phyloP scores from a whole-genome alignment of 2,888 invertebrate genomes.

The Sminthurides aquaticus region DNA sequence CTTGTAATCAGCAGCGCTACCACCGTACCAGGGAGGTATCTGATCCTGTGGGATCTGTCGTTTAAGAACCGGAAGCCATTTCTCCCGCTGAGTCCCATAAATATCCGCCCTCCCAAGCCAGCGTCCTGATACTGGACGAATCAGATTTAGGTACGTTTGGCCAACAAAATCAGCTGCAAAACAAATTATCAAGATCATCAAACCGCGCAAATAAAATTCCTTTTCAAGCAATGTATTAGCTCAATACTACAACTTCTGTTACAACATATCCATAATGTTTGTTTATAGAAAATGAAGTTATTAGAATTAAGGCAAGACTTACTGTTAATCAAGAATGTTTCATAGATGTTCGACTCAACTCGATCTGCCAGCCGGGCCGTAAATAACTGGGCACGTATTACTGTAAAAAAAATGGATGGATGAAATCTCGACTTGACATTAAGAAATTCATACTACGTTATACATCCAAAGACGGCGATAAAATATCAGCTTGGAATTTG shows the following conservation, averaged over 20 bases:
- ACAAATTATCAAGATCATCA: background rate
- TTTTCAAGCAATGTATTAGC: too few species aligned
- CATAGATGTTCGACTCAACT: background rate
- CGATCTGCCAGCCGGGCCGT: background rate
- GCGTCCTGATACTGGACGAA: background rate
- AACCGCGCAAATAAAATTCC: too few species aligned
- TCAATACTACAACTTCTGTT: too few species aligned
- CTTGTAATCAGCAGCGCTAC: background rate
- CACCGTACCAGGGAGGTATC: background rate
- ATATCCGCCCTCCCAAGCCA: background rate
- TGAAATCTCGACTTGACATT: background rate
- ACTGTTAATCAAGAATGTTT: background rate
- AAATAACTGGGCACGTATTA: background rate
- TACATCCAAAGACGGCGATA: too few species aligned
- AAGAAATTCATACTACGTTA: too few species aligned
- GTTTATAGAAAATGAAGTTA: too few species aligned
- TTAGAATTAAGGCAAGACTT: background rate
- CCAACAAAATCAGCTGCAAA: background rate
- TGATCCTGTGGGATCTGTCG: background rate
- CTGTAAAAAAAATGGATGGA: background rate
- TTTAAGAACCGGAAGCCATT: background rate
- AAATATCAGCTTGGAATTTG: background rate
- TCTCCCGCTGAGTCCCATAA: background rate
- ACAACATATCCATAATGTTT: too few species aligned
- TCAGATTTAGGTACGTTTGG: background rate